Evolutionary conservation across 2,113 vertebrate genomes (phyloP), one percentile per base, ranked within the genome.

Genomic region (Percina caprodes): DNA sequence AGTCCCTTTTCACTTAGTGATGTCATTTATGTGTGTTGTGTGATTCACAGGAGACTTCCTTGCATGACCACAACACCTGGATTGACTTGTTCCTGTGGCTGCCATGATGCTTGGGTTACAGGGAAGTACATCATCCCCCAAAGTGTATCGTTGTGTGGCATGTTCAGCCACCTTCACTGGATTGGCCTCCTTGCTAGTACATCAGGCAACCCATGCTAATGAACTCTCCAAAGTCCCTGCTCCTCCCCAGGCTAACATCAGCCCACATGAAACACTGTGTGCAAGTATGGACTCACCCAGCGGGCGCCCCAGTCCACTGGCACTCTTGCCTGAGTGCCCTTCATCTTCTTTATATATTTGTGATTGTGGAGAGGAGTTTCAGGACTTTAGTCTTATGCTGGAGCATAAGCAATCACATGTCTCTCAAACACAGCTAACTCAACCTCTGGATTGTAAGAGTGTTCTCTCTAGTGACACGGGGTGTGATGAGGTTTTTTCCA

Each of bases 111-210:
- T 95, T 58, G 95, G 94, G 5, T 83, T 95, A 65, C 94, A 95
- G 80, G 94, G 94, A 86, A 93, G 76, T 16, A 19, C 89, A 79
- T 89, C 93, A 0, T 60, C 93, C 3, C 68, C 89, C 24, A 95
- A 95, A 88, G 90, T 93, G 19, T 95, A 94, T 60, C 92, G 90
- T 39, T 96, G 95, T 83, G 90, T 95, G 85, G 94, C 95, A 0
- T 96, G 95, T 75, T 93, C 94, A 23, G 94, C 93, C 48, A 94
- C 94, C 9, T 96, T 96, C 88, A 88, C 68, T 23, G 93, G 90
- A 78, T 85, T 96, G 84, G 86, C 94, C 9, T 93, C 95, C 11
- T 87, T 96, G 79, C 85, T 96, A 2, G 94, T 95, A 21, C 95
- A 96, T 83, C 95, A 96, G 76, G 87, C 93, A 54, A 86, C 79